A percentile compares a stretch with the other conserved stretches of the same genome.
phyloP scores from a whole-genome alignment of 2,888 invertebrate species.

The Calameuta filiformis region DNA sequence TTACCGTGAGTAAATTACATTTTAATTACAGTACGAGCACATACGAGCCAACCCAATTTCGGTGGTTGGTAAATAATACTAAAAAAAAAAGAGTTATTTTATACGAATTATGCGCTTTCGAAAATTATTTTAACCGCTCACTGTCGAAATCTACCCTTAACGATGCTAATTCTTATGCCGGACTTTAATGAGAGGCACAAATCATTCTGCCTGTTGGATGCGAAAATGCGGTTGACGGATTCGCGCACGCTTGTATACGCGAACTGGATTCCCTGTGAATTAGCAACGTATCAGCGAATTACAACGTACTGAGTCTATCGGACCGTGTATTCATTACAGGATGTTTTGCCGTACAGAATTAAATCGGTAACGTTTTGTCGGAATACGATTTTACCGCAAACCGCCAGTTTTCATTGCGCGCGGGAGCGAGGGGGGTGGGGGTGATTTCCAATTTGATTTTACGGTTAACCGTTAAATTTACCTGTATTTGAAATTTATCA shows the following conservation, averaged over 20 bases:
- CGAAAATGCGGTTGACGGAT: background rate
- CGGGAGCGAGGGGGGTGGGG: too few relatives aligned
- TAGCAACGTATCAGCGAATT: background rate
- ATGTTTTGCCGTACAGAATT: background rate
- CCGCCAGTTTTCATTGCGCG: background rate
- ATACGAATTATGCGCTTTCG: too few relatives aligned
- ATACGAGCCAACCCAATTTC: background rate
- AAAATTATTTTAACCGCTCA: too few relatives aligned
- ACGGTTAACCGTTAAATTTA: background rate
- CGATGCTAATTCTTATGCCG: background rate
- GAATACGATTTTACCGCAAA: background rate
- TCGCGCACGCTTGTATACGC: background rate
- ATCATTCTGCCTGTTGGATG: background rate
- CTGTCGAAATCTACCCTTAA: background rate
- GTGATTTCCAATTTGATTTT: background rate
- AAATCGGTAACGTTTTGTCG: background rate
- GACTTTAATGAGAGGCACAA: background rate
- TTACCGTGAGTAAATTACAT: constrained; percentile 64
- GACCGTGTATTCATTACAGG: constrained; percentile 3
- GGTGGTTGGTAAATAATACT: background rate
- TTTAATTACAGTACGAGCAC: background rate
- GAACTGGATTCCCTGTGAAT: background rate
- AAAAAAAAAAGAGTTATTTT: background rate
- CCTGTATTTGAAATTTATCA: background rate
- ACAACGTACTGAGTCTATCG: background rate